A percentile compares a stretch with the other conserved stretches of the same genome.
Evolutionary conservation across 2,888 invertebrate genomes (phyloP).

Genomic region (Cantharis nigra): DNA sequence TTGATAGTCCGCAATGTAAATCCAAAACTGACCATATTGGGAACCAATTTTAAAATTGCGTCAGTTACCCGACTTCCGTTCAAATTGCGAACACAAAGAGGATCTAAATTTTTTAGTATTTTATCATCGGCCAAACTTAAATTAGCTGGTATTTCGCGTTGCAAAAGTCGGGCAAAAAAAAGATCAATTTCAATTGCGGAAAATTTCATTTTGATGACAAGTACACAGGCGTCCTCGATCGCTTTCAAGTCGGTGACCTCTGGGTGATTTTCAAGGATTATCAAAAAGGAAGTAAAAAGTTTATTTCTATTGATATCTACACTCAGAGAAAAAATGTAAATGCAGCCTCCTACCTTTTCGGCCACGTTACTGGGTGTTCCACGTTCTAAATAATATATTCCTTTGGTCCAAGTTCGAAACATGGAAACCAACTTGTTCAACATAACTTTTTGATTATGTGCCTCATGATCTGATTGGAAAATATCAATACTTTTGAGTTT

Average conservation of each 20-base stretch:
- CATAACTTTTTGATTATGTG: slow-evolving; percentile 87
- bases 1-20: slow-evolving; percentile 93
- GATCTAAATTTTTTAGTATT: slow-evolving; percentile 91
- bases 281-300: slow-evolving; percentile 93
- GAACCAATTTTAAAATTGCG: slow-evolving; percentile 94
- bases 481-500: slow-evolving; percentile 90
- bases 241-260: slow-evolving; percentile 85
- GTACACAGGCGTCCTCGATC: slow-evolving; percentile 98
- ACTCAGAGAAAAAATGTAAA: too few relatives aligned
- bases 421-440: slow-evolving; percentile 84
- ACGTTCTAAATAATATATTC: slow-evolving; percentile 82
- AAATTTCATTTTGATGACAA: slow-evolving; percentile 99
- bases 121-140: slow-evolving; percentile 89
- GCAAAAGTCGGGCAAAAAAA: slow-evolving; percentile 91
- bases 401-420: slow-evolving; percentile 92
- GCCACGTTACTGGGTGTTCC: slow-evolving; percentile 92
- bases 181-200: slow-evolving; percentile 99
- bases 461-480: slow-evolving; percentile 87
- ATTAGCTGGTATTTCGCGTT: slow-evolving; percentile 91
- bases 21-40: slow-evolving; percentile 91
- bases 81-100: slow-evolving; percentile 93
- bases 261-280: slow-evolving; percentile 81
- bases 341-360: slow-evolving; percentile 93
- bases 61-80: slow-evolving; percentile 99
- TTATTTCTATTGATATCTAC: slow-evolving; percentile 89